Evolutionary conservation across 2,113 vertebrate genomes (phyloP).

Genomic region (Pheucticus melanocephalus): DNA sequence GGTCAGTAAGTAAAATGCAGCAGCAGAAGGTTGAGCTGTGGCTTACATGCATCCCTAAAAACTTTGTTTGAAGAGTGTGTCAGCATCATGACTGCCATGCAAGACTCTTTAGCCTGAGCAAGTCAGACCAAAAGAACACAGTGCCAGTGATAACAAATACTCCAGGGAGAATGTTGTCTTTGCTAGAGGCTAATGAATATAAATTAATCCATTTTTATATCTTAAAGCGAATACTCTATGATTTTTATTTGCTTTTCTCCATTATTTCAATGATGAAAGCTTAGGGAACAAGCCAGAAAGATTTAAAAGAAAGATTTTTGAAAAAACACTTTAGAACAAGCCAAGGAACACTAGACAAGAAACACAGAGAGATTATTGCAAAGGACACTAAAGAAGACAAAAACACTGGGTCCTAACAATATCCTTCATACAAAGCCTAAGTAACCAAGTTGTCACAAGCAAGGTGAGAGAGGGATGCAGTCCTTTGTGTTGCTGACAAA

Average conservation of each 20-base stretch:
- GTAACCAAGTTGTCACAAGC: not conserved
- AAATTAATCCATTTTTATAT: not conserved
- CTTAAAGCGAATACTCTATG: not conserved
- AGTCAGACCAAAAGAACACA: not conserved
- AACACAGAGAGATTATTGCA: not conserved
- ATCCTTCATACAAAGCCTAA: not conserved
- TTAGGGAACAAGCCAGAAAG: not conserved
- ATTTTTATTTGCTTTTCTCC: not conserved
- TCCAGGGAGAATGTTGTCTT: not conserved
- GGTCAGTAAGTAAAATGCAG: not conserved
- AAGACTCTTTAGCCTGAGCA: not conserved
- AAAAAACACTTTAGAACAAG: not conserved
- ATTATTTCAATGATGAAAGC: not conserved
- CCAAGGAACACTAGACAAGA: not conserved
- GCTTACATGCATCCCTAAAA: not conserved
- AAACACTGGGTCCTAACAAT: not conserved
- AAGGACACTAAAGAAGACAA: not conserved
- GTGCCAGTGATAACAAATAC: not conserved
- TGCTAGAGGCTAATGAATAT: not conserved
- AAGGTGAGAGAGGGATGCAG: not conserved
- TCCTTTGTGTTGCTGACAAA: not conserved
- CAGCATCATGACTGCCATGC: not conserved
- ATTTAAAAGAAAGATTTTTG: not conserved
- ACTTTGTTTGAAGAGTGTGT: not conserved
- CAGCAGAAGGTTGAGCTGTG: not conserved